A percentile compares a stretch with the other conserved stretches of the same genome.
phyloP scores from a whole-genome alignment of 2,113 vertebrate genomes.

The Syngnathus scovelli region DNA sequence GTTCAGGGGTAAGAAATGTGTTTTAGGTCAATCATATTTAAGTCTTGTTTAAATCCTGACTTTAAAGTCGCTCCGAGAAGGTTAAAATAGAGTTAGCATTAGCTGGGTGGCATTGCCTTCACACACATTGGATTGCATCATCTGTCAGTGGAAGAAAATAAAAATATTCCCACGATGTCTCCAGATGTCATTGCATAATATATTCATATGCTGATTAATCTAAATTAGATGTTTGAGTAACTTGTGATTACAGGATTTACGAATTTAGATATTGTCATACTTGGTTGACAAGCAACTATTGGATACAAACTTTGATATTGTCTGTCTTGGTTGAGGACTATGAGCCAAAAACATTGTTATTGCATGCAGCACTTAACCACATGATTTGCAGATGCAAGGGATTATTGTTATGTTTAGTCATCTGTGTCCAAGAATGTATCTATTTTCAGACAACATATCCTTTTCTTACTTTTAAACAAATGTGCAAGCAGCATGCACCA shows the following conservation, averaged over 20 bases:
- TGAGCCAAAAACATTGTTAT: background rate
- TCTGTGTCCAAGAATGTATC: background rate
- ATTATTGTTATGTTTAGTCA: background rate
- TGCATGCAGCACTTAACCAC: background rate
- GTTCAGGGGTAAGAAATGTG: slow-evolving; percentile 61
- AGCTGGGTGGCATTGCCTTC: slow-evolving; percentile 6
- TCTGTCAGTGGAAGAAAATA: slow-evolving; percentile 16
- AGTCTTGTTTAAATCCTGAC: background rate
- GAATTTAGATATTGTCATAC: too few species aligned
- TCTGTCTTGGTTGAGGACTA: background rate
- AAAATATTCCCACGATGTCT: background rate
- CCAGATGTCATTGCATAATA: background rate
- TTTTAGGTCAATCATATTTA: background rate
- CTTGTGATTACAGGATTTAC: too few species aligned
- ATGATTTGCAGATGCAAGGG: background rate
- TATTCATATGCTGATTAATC: background rate
- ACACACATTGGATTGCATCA: slow-evolving; percentile 58
- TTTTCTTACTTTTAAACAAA: background rate
- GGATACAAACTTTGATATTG: background rate
- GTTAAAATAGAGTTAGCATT: background rate
- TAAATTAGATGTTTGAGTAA: background rate
- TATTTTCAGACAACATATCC: background rate
- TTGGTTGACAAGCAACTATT: background rate
- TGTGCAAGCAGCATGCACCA: background rate
- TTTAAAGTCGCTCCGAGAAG: background rate